phyloP scores from a whole-genome alignment of 2,113 vertebrate species.

The Australoheros scitulus region DNA sequence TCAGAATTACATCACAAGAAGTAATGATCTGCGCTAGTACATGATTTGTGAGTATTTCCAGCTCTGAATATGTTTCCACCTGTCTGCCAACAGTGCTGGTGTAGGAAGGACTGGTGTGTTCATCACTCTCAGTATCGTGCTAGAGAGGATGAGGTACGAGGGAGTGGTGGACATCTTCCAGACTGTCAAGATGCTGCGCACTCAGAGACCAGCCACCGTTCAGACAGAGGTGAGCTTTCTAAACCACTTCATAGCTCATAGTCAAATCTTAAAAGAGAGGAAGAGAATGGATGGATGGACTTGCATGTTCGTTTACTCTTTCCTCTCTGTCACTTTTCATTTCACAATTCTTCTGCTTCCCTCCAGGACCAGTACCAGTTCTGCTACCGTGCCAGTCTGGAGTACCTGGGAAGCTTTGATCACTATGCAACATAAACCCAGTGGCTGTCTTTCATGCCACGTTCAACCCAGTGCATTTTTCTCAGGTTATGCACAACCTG shows the following conservation, averaged over 20 bases:
- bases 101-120: constrained; percentile 98
- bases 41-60: background rate
- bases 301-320: background rate
- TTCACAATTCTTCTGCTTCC: constrained; percentile 21
- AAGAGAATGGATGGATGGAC: no score
- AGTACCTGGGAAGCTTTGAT: constrained; percentile 99
- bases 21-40: background rate
- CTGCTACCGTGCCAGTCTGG: constrained; percentile 96
- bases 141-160: constrained; percentile 99
- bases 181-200: constrained; percentile 99
- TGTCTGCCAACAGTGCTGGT: constrained; percentile 83
- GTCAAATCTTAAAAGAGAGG: background rate
- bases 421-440: constrained; percentile 99
- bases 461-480: constrained; percentile 66
- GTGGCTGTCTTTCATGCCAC: constrained; percentile 60
- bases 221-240: constrained; percentile 92
- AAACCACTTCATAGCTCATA: background rate
- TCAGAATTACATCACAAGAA: background rate
- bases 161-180: constrained; percentile 99
- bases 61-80: constrained; percentile 1
- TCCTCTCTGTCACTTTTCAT: background rate
- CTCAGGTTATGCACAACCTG: constrained; percentile 42
- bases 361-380: constrained; percentile 98
- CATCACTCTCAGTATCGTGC: constrained; percentile 96
- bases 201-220: constrained; percentile 97